These are phyloP conservation scores for Polypterus senegalus DNA, from an alignment of 2,113 vertebrate species.

Conservation along the genomic window DNA sequence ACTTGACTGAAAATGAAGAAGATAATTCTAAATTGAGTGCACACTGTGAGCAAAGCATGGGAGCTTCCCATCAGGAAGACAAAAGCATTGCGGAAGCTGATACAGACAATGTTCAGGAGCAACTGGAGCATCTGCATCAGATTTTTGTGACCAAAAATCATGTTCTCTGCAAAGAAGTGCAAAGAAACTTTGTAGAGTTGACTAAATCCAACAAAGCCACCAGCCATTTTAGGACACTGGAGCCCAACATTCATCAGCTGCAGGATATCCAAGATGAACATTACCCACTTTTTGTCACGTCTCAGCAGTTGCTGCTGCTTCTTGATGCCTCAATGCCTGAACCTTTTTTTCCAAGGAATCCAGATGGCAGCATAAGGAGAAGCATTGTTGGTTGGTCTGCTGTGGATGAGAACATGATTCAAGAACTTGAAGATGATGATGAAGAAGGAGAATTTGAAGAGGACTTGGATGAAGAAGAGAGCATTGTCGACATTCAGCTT, in stretches of 20 bases:
- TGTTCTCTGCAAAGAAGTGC: slow-evolving; percentile 59
- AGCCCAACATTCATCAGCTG: slow-evolving; percentile 42
- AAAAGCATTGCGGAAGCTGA: slow-evolving; percentile 6
- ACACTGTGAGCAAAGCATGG: too few relatives aligned
- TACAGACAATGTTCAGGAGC: slow-evolving; percentile 4
- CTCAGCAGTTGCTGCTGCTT: slow-evolving; percentile 52
- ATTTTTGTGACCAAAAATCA: slow-evolving; percentile 66
- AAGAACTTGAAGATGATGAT: slow-evolving; percentile 46
- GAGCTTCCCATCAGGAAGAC: neutral
- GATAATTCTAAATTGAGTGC: neutral
- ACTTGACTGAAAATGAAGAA: neutral
- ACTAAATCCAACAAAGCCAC: slow-evolving; percentile 56
- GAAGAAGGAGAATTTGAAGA: slow-evolving; percentile 39
- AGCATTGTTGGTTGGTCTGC: slow-evolving; percentile 49
- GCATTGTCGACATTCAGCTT: slow-evolving; percentile 12
- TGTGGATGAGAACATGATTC: slow-evolving; percentile 40
- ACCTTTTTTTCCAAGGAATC: slow-evolving; percentile 57
- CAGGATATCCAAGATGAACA: slow-evolving; percentile 59
- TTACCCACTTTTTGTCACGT: slow-evolving; percentile 60
- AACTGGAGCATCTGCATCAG: slow-evolving; percentile 56
- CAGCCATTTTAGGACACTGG: slow-evolving; percentile 49
- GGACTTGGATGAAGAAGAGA: slow-evolving; percentile 37
- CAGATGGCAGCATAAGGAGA: slow-evolving; percentile 60
- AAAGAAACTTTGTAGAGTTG: slow-evolving; percentile 61
- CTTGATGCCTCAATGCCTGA: slow-evolving; percentile 56